A percentile compares a stretch with the other conserved stretches of the same genome.
Evolutionary conservation across 2,888 invertebrate species (phyloP).

Genomic region (Auanema sp.): DNA sequence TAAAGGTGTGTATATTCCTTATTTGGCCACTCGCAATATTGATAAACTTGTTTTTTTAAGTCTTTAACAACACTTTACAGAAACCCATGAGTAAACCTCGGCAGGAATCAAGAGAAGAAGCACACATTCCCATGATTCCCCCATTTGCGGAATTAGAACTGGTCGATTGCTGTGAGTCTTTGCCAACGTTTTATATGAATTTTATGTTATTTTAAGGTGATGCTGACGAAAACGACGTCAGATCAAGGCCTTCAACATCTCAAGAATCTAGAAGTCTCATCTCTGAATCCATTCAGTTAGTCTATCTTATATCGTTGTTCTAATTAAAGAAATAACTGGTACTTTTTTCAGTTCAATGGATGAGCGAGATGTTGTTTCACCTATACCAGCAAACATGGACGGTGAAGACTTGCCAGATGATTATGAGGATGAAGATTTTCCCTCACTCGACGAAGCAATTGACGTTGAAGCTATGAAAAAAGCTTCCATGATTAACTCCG

Average conservation of each 20-base stretch:
- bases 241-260: slow-evolving; percentile 1
- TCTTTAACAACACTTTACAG: too few species aligned
- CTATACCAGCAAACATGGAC: too few species aligned
- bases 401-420: slow-evolving; percentile 3
- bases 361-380: slow-evolving; percentile 6
- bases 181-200: background rate
- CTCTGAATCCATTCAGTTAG: slow-evolving; percentile 4
- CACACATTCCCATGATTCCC: background rate
- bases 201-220: slow-evolving; percentile 9
- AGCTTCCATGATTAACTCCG: slow-evolving; percentile 14
- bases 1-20: too few species aligned
- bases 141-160: background rate
- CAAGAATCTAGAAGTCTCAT: background rate
- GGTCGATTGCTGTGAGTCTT: slow-evolving; percentile 30
- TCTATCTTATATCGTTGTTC: background rate
- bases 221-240: background rate
- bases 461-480: slow-evolving; percentile 30
- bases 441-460: slow-evolving; percentile 31
- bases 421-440: slow-evolving; percentile 14
- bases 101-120: too few species aligned
- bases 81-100: too few species aligned
- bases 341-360: slow-evolving; percentile 5
- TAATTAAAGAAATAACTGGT: background rate
- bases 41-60: too few species aligned
- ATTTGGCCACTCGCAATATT: too few species aligned